Evolutionary conservation across 2,113 vertebrate genomes (phyloP).

Genomic region (Hystrix brachyura): DNA sequence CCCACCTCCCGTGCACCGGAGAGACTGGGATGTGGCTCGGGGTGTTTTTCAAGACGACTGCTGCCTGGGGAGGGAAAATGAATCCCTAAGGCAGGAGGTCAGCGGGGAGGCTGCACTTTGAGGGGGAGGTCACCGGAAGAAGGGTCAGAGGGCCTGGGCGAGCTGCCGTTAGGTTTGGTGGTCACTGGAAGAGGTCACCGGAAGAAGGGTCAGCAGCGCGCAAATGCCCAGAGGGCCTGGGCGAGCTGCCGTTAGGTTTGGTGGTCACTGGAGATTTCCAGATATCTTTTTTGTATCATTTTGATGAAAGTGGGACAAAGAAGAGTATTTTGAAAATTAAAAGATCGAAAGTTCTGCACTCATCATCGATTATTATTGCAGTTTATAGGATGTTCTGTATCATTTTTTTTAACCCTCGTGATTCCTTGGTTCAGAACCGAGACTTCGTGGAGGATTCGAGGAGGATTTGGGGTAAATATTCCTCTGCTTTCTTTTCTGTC

Average conservation of each 20-base stretch:
- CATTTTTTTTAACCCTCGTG: not conserved
- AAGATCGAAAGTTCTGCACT: not conserved
- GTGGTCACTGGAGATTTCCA: not conserved
- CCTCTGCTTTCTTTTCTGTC: not conserved
- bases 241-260: not conserved
- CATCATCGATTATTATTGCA: not conserved
- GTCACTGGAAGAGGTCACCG: not conserved
- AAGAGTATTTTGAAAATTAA: not conserved
- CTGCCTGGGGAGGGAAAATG: not conserved
- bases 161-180: not conserved
- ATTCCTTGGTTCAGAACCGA: not conserved
- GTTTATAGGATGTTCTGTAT: not conserved
- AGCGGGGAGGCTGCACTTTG: no score
- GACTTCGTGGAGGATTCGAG: constrained; percentile 37
- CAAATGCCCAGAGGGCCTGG: not conserved
- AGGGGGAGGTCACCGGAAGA: not conserved
- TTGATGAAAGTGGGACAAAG: not conserved
- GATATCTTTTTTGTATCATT: not conserved
- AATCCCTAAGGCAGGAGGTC: not conserved
- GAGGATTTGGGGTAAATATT: constrained; percentile 38
- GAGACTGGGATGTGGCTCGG: not conserved
- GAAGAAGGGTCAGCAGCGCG: rapidly evolving
- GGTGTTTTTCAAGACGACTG: not conserved
- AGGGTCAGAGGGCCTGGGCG: not conserved
- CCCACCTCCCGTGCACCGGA: not conserved